phyloP scores from a whole-genome alignment of 2,888 invertebrate genomes.

The Cryptocephalus primarius region DNA sequence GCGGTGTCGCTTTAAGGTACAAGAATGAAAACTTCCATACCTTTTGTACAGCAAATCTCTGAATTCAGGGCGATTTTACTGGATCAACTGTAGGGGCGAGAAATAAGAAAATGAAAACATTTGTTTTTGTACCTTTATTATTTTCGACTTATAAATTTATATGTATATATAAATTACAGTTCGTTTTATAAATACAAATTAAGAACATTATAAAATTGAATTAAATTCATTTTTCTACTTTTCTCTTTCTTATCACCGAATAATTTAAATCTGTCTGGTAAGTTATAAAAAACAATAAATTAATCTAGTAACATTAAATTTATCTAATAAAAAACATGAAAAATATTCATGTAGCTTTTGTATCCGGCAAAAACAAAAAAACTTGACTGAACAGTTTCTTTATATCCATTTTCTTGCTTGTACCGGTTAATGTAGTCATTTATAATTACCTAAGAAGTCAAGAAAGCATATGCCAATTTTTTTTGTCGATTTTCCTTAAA shows the following conservation, averaged over 20 bases:
- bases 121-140: slow-evolving; percentile 23
- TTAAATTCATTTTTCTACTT: slow-evolving; percentile 20
- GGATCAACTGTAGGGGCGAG: too few species aligned
- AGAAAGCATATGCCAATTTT: background rate
- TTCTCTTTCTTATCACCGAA: slow-evolving; percentile 14
- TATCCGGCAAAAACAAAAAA: too few species aligned
- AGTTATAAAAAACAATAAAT: slow-evolving; percentile 18
- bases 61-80: too few species aligned
- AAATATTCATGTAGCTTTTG: background rate
- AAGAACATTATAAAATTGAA: slow-evolving; percentile 27
- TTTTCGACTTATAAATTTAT: slow-evolving; percentile 24
- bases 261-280: slow-evolving; percentile 12
- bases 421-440: too few species aligned
- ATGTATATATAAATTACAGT: slow-evolving; percentile 27
- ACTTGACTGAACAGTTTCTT: too few species aligned
- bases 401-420: too few species aligned
- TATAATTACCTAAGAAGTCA: background rate
- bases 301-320: slow-evolving; percentile 20
- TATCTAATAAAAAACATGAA: slow-evolving; percentile 5
- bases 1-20: too few species aligned
- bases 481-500: background rate
- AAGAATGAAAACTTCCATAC: too few species aligned
- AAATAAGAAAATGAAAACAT: background rate
- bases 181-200: slow-evolving; percentile 26
- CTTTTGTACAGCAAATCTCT: too few species aligned